A percentile compares a stretch with the other conserved stretches of the same genome.
Conservation (phyloP, 2,888 invertebrate genomes). For the Arctia plantaginis region DNA sequence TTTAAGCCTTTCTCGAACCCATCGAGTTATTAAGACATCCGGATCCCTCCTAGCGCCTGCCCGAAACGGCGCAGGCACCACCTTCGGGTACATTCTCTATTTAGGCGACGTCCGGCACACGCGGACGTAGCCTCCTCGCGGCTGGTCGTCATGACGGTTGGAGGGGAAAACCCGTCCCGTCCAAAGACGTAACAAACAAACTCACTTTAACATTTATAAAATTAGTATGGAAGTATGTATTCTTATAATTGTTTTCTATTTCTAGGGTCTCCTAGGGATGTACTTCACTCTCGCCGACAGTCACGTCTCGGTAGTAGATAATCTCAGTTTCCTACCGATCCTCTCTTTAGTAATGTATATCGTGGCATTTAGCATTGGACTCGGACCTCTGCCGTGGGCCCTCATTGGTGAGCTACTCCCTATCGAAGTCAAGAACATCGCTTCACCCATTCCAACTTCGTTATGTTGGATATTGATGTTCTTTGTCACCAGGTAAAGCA, state of each 20-base stretch:
- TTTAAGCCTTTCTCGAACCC: too few species aligned
- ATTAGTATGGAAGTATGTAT: too few species aligned
- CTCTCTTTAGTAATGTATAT: conserved; percentile 90
- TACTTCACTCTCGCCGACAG: conserved; percentile 88
- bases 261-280: conserved; percentile 86
- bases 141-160: too few species aligned
- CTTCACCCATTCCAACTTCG: conserved; percentile 91
- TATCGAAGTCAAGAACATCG: conserved; percentile 91
- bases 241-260: conserved; percentile 3
- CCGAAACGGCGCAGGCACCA: too few species aligned
- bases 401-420: conserved; percentile 94
- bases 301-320: conserved; percentile 69
- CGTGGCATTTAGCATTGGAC: conserved; percentile 90
- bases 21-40: too few species aligned
- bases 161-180: too few species aligned
- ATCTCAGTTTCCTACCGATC: conserved; percentile 90
- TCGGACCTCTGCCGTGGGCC: conserved; percentile 94
- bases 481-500: conserved; percentile 88
- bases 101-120: too few species aligned
- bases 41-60: too few species aligned
- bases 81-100: too few species aligned
- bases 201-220: too few species aligned
- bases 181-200: too few species aligned
- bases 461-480: conserved; percentile 92
- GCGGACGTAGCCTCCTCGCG: too few species aligned